Base-by-base conservation (phyloP, 1,140 invertebrate species). In the Nylanderia fulva region DNA sequence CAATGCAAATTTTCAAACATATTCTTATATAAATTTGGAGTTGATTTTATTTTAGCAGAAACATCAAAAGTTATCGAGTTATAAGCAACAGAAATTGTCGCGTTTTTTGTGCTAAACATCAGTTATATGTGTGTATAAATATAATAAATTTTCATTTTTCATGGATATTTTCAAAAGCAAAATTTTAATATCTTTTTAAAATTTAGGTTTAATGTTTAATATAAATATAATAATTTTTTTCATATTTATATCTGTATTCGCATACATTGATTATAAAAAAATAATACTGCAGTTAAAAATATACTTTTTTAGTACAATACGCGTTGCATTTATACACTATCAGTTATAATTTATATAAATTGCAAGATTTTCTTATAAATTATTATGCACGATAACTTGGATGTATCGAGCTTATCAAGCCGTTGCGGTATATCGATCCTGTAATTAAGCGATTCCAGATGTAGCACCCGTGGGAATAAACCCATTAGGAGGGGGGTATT, bases 371-470 rank as follows among this genome's bases (percentile, higher is more conserved):
- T 18, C 33, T 33, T n/a, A n/a, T 71, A 13, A 80, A 80, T 56
- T 69, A 68, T 68, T 39, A 68, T 80, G 48, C 63, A 56, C 29
- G 42, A 58, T 80, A 80, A 80, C 33, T 18, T 4, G 61, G 15
- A 27, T 68, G 27, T 36, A 42, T 29, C 9, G 13, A 33, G 48
- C 52, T 80, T 42, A 71, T 11, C 24, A 24, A 45, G 71, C 48
- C 64, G 11, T 39, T 5, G 36, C n/a, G n/a, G 48, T 39, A 45
- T 58, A 82, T 82, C 66, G 66, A 82, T 82, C 52, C 13, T 3
- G 13, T 45, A 82, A 82, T 80, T 71, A 80, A 80, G 18, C 64
- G 54, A 36, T 80, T 71, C 66, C 66, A 82, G 64, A n/a, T 58
- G 66, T 82, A 72, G 68, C n/a, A 21, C 71, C 48, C 29, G 8